Evolutionary conservation across 2,888 invertebrate genomes (phyloP), one percentile per base, ranked within the genome.

Genomic region (Drosophila incognita): DNA sequence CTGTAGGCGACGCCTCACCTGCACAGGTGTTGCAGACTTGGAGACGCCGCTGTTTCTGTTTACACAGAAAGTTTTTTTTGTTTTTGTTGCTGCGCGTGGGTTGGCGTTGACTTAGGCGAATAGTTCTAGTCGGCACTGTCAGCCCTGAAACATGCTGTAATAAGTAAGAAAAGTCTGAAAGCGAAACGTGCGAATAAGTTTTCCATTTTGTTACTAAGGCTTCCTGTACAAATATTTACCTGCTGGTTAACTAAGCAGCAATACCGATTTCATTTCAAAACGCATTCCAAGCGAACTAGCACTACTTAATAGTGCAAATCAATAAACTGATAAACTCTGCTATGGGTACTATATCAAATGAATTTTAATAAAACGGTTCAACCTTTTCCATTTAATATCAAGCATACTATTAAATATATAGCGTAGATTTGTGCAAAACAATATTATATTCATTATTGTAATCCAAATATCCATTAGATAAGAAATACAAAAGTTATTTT

Each of bases 171-270:
- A 87, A 85, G 87, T 85, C 84, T 85, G 69, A 46, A 63, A 53
- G 69, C 27, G 58, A 73, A 87, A 74, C 87, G 83, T 84, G 83
- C 81, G 79, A 67, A 87, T 74, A 84, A 85, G 71, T 84, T 84
- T 85, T 70, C 71, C 64, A 79, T 79, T 82, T 81, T 79, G 74
- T 56, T 76, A 69, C 76, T 58, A 31, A 10, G 6, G 13, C 27
- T 27, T 21, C 36, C 40, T 49, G 21, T 1, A 59, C 66, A 81
- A 83, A 83, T 86, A 83, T 86, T 86, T 83, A 65, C 64, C 69
- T 31, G 38, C 70, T 35, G 59, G 72, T 51, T 60, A 61, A 66
- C 78, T 74, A 66, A 57, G 78, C 58, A 54, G 61, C 63, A 35
- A 52, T 54, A 29, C 36, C 57, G 40, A 71, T 79, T 71, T 48